phyloP scores from a whole-genome alignment of 2,797 vertebrate genomes.

The Peromyscus attwateri region DNA sequence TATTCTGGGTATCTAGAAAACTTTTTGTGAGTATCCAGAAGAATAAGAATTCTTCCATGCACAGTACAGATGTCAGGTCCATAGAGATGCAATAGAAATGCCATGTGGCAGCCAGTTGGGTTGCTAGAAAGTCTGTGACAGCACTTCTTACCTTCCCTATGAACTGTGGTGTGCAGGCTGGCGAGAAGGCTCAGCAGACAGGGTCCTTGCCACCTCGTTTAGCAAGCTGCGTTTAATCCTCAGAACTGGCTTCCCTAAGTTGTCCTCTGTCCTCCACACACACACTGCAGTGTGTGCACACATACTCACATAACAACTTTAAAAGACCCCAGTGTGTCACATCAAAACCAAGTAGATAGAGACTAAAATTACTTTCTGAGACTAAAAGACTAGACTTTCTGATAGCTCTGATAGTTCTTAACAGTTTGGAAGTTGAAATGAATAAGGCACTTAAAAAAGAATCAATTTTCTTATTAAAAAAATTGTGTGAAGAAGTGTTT shows the following conservation, averaged over 20 bases:
- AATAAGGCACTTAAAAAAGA: neutral
- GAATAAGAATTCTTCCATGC: neutral
- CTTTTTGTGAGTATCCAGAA: neutral
- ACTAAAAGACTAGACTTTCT: slow-evolving; percentile 8
- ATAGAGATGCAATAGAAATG: neutral
- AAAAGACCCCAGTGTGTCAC: slow-evolving; percentile 22
- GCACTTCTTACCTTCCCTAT: neutral
- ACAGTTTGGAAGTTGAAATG: slow-evolving; percentile 48
- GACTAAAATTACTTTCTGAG: neutral
- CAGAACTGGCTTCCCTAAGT: neutral
- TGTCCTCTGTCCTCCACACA: neutral
- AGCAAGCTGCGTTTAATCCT: neutral
- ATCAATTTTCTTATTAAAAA: neutral
- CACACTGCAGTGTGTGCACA: too few relatives aligned
- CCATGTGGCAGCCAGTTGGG: neutral
- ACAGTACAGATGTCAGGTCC: neutral
- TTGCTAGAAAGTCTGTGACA: neutral
- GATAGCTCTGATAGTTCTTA: neutral
- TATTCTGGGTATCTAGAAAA: neutral
- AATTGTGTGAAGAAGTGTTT: neutral
- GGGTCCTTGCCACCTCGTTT: neutral
- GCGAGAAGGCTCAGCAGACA: too few relatives aligned
- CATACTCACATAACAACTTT: slow-evolving; percentile 16
- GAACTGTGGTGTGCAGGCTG: neutral
- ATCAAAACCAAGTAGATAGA: slow-evolving; percentile 26